Base-by-base conservation (phyloP, 2,797 vertebrate species). In the Naso thynnoides region DNA sequence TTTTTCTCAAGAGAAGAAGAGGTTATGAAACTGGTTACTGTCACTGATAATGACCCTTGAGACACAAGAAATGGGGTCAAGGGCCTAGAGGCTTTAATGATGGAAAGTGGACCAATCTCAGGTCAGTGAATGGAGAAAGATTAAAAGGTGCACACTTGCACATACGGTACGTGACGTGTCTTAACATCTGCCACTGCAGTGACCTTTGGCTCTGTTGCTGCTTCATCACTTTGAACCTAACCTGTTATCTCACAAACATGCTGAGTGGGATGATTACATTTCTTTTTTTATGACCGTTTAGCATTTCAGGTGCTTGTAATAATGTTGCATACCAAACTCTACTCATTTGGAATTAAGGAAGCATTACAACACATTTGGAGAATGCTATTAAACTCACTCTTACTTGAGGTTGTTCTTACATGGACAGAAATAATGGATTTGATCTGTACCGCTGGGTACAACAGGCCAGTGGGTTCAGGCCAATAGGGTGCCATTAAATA, bases 401-500 rank as follows among this genome's bases (percentile, higher is more conserved):
- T 23, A 16, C 42, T 26, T 18, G 42, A 73, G 45, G n/a, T 16
- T 49, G 26, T 72, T 21, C 39, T 31, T 15, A 42, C 19, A 33
- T 16, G 39, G 52, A 70, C 29, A 63, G 11, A 66, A 74, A 78
- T 67, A 79, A 81, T 71, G 63, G 73, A 69, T 68, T 79, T 78
- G 44, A 70, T 57, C 57, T 68, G 62, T 62, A 15, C 76, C 15
- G 73, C 75, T 49, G 77, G 62, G 59, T 77, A 23, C 73, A 81
- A 69, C 24, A 52, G 81, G 84, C 55, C 88, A 90, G 31, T 38
- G 84, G 65, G 85, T 90, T 91, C 86, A 83, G 75, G 50, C 59
- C 85, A 49, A 71, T n/a, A 64, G 87, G 89, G 81, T 62, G 85
- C 83, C 75, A 76, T 83, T 87, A 82, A 84, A 70, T 70, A 81